Percentiles rank a stretch among this genome's conserved stretches.
These are phyloP conservation scores for Parazoanthus darwini DNA, from an alignment of 92 coral and sea anemone genomes.

Conservation along the genomic window DNA sequence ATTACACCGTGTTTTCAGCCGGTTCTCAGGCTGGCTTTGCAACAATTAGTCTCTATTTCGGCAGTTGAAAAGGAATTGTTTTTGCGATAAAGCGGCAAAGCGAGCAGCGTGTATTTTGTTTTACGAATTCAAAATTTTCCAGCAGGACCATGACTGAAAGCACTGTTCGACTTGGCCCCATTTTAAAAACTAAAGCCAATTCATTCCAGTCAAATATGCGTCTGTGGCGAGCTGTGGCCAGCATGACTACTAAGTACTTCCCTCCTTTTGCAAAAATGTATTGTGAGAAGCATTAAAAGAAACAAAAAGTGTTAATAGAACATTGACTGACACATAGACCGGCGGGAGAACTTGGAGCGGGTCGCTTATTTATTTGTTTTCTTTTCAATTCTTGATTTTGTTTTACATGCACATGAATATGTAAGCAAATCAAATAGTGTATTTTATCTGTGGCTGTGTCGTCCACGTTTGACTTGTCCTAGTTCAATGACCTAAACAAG, in stretches of 20 bases:
- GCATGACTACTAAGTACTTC: neutral
- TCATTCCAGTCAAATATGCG: neutral
- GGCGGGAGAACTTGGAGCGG: neutral
- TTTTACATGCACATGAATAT: too few species aligned
- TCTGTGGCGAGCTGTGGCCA: neutral
- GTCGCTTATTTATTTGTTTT: neutral
- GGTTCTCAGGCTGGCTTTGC: conserved; percentile 15
- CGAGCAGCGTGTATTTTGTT: neutral
- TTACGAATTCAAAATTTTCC: neutral
- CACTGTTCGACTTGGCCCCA: neutral
- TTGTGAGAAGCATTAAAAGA: neutral
- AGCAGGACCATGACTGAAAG: neutral
- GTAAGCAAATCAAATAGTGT: too few species aligned
- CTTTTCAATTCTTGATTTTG: neutral
- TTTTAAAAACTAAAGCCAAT: neutral
- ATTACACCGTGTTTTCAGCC: conserved; percentile 2
- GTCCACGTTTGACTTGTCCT: conserved; percentile 8
- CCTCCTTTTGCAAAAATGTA: neutral
- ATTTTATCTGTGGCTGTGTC: neutral
- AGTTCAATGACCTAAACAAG: neutral
- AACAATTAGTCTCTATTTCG: neutral
- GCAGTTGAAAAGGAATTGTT: conserved; percentile 27
- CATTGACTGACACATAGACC: neutral
- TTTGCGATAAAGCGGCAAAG: neutral
- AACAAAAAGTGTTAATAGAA: neutral